Evolutionary conservation across 1,140 invertebrate species (phyloP), one percentile per base, ranked within the genome.

Genomic region (Rhagoletis zephyria): DNA sequence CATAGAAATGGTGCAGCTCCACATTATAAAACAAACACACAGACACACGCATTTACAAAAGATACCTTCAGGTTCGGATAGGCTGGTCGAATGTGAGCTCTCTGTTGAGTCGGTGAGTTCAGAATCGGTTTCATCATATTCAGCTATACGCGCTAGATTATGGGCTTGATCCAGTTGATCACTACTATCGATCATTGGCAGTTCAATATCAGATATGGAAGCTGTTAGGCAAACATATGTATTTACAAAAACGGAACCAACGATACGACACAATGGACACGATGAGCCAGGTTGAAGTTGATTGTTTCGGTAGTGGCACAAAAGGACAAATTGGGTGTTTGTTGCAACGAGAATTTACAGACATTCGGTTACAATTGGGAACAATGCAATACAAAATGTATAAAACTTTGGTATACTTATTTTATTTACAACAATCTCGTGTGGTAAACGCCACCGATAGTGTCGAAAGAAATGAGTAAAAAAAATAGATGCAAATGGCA

Each of bases 51-150:
- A 51, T 87, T 87, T 19, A 67, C 86, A 7, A 87, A 87, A 64
- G 64, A 51, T 89, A 89, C 89, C 89, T 89, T 88, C 88, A 77
- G 48, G 89, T 81, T 92, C 90, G 42, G 91, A 90, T 87, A 93
- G 88, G 89, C 92, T 93, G 77, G 92, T 93, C 87, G 91, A 92
- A 90, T 93, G 92, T 87, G 92, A 93, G 90, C 92, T 93, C 87
- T 93, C 92, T 88, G 92, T 93, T 40, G 92, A 93, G 89, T 93
- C 92, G 85, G 91, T 93, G 70, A 92, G 89, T 88, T 93, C 92
- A 87, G 91, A 90, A 88, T 93, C 92, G 87, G 89, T 93, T 88
- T 91, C 91, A 88, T 90, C 90, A 87, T 89, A 90, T 87, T 89
- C 89, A 65, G 87, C 63, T 85, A 85, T 85, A 12, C 85, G 85